phyloP scores from a whole-genome alignment of 2,888 invertebrate species.

The Gasteruption jaculator region DNA sequence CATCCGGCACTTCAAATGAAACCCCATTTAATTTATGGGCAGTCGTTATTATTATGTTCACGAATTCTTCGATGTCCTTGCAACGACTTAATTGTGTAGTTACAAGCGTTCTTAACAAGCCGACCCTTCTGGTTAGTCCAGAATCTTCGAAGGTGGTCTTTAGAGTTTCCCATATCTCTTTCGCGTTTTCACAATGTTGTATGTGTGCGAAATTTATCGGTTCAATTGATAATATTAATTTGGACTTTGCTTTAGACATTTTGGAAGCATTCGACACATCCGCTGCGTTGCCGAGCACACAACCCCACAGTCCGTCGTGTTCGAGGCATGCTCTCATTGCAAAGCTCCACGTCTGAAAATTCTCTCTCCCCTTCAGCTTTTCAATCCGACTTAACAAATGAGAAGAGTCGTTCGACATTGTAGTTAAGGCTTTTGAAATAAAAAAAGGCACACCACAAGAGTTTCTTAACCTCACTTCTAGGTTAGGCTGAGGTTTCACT shows the following conservation, averaged over 20 bases:
- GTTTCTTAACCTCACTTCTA: too few species aligned
- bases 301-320: conserved; percentile 16
- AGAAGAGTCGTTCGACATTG: too few species aligned
- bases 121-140: conserved; percentile 34
- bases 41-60: conserved; percentile 30
- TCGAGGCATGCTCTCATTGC: conserved; percentile 12
- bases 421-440: too few species aligned
- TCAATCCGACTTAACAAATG: conserved; percentile 9
- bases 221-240: conserved; percentile 29
- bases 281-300: conserved; percentile 5
- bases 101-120: conserved; percentile 28
- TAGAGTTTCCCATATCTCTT: conserved; percentile 32
- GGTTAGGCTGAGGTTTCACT: too few species aligned
- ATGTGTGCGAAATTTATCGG: conserved; percentile 31
- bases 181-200: too few species aligned
- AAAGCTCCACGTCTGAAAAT: conserved; percentile 16
- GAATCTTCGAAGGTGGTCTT: conserved; percentile 31
- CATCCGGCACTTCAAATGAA: conserved; percentile 29
- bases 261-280: conserved; percentile 15
- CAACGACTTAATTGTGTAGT: conserved; percentile 29
- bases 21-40: conserved; percentile 31
- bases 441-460: too few species aligned
- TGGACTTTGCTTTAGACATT: conserved; percentile 22
- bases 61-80: conserved; percentile 31
- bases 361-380: conserved; percentile 14